Conservation (phyloP, 2,888 invertebrate genomes). For the Diogma glabrata region DNA sequence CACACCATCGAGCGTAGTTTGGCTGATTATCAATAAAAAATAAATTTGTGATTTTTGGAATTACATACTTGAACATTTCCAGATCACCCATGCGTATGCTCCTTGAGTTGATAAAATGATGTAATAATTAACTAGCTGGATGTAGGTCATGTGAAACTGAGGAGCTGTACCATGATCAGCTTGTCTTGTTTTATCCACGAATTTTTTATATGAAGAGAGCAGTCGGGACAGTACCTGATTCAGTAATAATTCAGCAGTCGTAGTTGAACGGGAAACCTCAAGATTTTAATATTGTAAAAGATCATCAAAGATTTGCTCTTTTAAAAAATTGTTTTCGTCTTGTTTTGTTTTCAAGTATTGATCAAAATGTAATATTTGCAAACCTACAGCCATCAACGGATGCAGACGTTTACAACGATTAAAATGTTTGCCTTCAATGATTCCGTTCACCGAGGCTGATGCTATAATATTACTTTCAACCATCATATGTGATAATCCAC, state of each 20-base stretch:
- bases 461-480: neutral
- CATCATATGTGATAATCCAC: neutral
- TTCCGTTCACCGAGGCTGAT: neutral
- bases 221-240: neutral
- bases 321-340: too few relatives aligned
- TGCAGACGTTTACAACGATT: too few relatives aligned
- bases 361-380: too few relatives aligned
- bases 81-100: too few relatives aligned
- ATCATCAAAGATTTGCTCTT: too few relatives aligned
- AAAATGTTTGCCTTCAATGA: too few relatives aligned
- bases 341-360: too few relatives aligned
- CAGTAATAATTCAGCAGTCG: neutral
- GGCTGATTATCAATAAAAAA: slow-evolving; percentile 21
- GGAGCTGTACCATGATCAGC: neutral
- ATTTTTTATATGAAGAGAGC: neutral
- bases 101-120: neutral
- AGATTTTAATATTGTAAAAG: too few relatives aligned
- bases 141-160: neutral
- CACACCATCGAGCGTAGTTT: neutral
- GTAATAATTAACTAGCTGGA: neutral
- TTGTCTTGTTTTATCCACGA: neutral
- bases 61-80: slow-evolving; percentile 19
- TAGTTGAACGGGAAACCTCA: neutral
- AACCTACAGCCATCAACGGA: too few relatives aligned
- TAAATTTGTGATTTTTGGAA: slow-evolving; percentile 25